phyloP scores from a whole-genome alignment of 2,113 vertebrate species.

The Irena cyanogastra region DNA sequence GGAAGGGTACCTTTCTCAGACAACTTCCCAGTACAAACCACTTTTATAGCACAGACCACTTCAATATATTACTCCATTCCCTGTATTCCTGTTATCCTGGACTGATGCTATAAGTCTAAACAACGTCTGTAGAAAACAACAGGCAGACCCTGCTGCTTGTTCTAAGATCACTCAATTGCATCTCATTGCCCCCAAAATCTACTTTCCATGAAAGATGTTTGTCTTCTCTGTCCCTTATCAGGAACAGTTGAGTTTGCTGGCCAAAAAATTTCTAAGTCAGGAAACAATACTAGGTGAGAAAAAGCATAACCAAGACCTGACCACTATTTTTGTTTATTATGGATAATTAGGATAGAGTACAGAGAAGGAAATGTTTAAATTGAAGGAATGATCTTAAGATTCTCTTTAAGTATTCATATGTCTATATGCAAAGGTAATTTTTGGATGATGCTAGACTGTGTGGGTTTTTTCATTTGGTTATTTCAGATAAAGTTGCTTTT shows the following conservation, averaged over 20 bases:
- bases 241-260: not conserved
- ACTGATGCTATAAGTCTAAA: not conserved
- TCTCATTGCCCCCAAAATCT: not conserved
- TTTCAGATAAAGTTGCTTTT: not conserved
- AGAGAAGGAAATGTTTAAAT: not conserved
- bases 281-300: not conserved
- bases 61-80: not conserved
- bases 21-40: not conserved
- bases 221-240: not conserved
- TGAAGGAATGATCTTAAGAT: not conserved
- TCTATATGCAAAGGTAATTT: not conserved
- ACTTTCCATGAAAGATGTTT: not conserved
- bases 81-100: not conserved
- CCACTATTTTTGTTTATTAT: not conserved
- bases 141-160: not conserved
- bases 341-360: not conserved
- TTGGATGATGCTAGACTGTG: not conserved
- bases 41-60: not conserved
- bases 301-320: not conserved
- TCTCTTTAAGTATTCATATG: not conserved
- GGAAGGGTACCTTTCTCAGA: not conserved
- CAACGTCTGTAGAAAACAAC: not conserved
- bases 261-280: not conserved
- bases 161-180: not conserved
- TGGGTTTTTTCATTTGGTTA: not conserved